Evolutionary conservation across 2,888 invertebrate genomes (phyloP), one percentile per base, ranked within the genome.

Genomic region (Mimachlamys varia): DNA sequence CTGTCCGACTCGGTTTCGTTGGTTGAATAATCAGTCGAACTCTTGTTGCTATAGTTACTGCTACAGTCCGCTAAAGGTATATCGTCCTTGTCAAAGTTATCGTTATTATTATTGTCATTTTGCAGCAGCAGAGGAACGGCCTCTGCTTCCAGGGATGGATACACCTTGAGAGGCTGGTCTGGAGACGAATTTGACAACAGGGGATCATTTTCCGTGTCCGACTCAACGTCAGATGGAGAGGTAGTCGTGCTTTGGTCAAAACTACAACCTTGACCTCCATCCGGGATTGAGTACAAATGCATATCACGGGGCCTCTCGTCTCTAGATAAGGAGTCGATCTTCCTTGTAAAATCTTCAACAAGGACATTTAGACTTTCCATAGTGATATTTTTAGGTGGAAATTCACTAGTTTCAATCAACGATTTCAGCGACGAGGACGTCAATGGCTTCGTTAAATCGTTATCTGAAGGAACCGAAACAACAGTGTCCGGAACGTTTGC

Each of bases 31-130:
- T 76, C 76, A 76, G 33, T 27, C 10, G 76, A 76, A 33, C 76
- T 76, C 15, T 76, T 76, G 76, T 76, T 76, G 76, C 76, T 76
- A 76, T 76, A 76, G 33, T 27, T 76, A 76, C 76, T 76, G 33
- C 76, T 76, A 76, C 76, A 76, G 5, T 76, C 76, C 4, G 76
- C 76, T 27, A 27, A 33, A 33, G 76, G 76, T 33, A 33, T 76
- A 76, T 76, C 76, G 33, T 33, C 13, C 33, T 76, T 76, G 76
- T 27, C 33, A 1, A 12, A 27, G 27, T 76, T 76, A 15, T 76
- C 76, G 27, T 76, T 76, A 15, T 76, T 76, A 76, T 76, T 76
- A 15, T 22, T 76, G 33, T 76, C 76, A 76, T 76, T 76, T 7
- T 33, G 27, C 33, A 76, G 27, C 33, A 76, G 76, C 27, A 76